These are phyloP conservation scores for Drosophila colorata DNA, from an alignment of 2,888 invertebrate genomes.

Conservation along the genomic window DNA sequence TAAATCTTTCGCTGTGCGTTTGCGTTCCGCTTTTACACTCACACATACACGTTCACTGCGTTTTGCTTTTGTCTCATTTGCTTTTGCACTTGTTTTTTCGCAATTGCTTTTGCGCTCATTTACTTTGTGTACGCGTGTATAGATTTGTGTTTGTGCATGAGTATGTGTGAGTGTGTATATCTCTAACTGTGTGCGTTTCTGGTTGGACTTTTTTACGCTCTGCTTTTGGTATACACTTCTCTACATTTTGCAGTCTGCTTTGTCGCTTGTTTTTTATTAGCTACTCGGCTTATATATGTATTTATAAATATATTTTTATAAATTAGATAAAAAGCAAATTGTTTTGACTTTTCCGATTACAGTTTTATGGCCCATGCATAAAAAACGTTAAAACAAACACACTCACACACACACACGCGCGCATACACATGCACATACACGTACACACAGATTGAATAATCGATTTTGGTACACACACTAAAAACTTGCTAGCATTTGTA, in stretches of 20 bases:
- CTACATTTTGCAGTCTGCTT: constrained; percentile 43
- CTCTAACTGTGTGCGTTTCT: constrained; percentile 52
- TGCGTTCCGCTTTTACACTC: constrained; percentile 33
- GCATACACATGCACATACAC: constrained; percentile 34
- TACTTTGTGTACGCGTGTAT: constrained; percentile 41
- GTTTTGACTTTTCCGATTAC: constrained; percentile 45
- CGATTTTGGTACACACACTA: constrained; percentile 67
- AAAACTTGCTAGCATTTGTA: constrained; percentile 39
- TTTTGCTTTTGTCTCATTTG: constrained; percentile 59
- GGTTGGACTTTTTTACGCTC: constrained; percentile 56
- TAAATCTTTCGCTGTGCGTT: constrained; percentile 51
- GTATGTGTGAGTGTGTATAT: constrained; percentile 34
- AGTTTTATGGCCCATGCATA: constrained; percentile 26
- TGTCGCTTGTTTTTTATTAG: constrained; percentile 34
- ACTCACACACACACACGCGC: constrained; percentile 32
- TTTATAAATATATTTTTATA: constrained; percentile 31
- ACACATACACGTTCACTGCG: constrained; percentile 19
- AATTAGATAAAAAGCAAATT: constrained; percentile 49
- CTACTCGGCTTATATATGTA: constrained; percentile 10
- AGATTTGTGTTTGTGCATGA: constrained; percentile 11
- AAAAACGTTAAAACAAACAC: constrained; percentile 58
- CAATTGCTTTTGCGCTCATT: constrained; percentile 54
- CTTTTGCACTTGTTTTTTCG: constrained; percentile 55
- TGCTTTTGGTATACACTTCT: constrained; percentile 60
- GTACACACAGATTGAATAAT: constrained; percentile 74